Conservation (phyloP, 2,888 invertebrate species). For the Tenthredo livida region DNA sequence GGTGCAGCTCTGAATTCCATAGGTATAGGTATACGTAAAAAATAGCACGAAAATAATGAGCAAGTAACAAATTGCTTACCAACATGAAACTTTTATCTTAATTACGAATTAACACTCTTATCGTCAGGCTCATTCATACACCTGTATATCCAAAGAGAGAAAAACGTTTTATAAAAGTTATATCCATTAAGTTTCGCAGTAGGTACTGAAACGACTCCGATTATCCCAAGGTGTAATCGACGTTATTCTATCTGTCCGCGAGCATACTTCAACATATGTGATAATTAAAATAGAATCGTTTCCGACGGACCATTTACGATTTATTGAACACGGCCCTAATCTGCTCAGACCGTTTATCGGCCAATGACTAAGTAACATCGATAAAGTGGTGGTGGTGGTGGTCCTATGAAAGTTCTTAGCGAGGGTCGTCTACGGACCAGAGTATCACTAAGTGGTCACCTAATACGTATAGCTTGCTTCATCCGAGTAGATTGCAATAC, state of each 20-base stretch:
- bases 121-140: constrained; percentile 6
- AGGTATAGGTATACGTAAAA: neutral
- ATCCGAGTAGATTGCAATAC: neutral
- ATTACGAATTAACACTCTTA: constrained; percentile 28
- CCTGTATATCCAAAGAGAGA: neutral
- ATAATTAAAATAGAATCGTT: neutral
- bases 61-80: constrained; percentile 3
- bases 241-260: neutral
- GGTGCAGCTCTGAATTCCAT: neutral
- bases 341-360: constrained; percentile 8
- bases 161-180: neutral
- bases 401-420: neutral
- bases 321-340: neutral
- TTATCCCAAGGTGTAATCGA: neutral
- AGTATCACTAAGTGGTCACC: constrained; percentile 28
- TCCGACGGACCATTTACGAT: neutral
- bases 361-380: neutral
- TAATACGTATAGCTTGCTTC: constrained; percentile 18
- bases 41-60: constrained; percentile 19
- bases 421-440: neutral
- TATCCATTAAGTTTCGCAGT: neutral
- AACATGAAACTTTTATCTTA: constrained; percentile 34
- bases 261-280: neutral
- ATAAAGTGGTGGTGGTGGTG: neutral
- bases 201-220: neutral